Evolutionary conservation across 2,888 invertebrate genomes (phyloP).

Genomic region (Pseudococcus jackbeardsleyi): DNA sequence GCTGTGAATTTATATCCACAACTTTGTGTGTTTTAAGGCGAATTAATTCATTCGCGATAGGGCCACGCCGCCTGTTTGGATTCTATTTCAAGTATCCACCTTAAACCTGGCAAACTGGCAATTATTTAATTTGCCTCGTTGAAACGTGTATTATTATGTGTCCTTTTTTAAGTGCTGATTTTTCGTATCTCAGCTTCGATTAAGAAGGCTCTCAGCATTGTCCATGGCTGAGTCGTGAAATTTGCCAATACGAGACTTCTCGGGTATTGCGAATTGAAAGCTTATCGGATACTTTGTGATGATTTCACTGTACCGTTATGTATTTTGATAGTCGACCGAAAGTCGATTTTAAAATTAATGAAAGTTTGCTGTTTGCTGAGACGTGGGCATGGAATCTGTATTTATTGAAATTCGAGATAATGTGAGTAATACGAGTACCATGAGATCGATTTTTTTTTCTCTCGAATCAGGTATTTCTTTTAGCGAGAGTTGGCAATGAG

Average conservation of each 20-base stretch:
- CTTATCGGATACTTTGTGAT: not conserved
- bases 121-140: slow-evolving; percentile 6
- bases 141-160: not conserved
- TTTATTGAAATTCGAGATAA: not conserved
- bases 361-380: not conserved
- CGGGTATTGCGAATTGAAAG: not conserved
- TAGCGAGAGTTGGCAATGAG: not conserved
- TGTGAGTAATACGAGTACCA: not conserved
- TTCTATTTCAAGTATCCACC: not conserved
- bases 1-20: slow-evolving; percentile 27
- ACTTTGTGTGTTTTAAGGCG: not conserved
- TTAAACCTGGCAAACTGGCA: not conserved
- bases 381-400: not conserved
- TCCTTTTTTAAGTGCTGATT: not conserved
- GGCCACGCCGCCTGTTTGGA: not conserved
- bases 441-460: not conserved
- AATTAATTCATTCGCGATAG: not conserved
- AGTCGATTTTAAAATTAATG: not conserved
- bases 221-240: not conserved
- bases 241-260: not conserved
- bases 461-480: not conserved
- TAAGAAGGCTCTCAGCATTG: not conserved
- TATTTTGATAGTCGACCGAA: not conserved
- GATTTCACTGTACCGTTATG: not conserved
- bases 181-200: not conserved